phyloP scores from a whole-genome alignment of 2,113 vertebrate genomes.

The Drymodes brunneopygia region DNA sequence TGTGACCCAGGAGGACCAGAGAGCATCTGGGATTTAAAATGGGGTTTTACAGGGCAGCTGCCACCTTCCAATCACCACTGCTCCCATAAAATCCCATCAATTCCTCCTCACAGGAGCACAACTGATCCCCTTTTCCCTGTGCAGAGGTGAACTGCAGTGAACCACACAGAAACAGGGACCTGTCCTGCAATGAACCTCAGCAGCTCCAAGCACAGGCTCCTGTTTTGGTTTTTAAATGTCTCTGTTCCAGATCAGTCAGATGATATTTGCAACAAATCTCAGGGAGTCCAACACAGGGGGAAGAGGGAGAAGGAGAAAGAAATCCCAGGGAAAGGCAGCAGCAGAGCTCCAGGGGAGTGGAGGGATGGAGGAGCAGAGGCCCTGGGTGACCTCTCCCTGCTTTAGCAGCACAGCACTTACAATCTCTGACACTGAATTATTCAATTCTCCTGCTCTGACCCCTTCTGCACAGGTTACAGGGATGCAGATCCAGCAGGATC shows the following conservation, averaged over 20 bases:
- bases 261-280: neutral
- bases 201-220: neutral
- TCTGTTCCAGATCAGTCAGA: neutral
- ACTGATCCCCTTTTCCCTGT: neutral
- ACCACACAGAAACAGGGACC: neutral
- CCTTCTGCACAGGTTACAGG: fast-evolving
- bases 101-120: neutral
- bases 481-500: neutral
- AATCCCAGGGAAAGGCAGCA: neutral
- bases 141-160: neutral
- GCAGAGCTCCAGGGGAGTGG: neutral
- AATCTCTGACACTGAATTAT: fast-evolving
- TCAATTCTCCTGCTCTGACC: neutral
- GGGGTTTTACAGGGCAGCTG: neutral
- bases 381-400: neutral
- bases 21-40: neutral
- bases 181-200: neutral
- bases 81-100: neutral
- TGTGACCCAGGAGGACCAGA: neutral
- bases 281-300: neutral
- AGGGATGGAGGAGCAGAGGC: neutral
- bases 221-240: neutral
- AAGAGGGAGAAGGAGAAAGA: neutral
- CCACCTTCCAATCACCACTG: neutral
- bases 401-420: neutral